These are phyloP conservation scores for Tauraco erythrolophus DNA, from an alignment of 2,113 vertebrate genomes.

Conservation along the genomic window DNA sequence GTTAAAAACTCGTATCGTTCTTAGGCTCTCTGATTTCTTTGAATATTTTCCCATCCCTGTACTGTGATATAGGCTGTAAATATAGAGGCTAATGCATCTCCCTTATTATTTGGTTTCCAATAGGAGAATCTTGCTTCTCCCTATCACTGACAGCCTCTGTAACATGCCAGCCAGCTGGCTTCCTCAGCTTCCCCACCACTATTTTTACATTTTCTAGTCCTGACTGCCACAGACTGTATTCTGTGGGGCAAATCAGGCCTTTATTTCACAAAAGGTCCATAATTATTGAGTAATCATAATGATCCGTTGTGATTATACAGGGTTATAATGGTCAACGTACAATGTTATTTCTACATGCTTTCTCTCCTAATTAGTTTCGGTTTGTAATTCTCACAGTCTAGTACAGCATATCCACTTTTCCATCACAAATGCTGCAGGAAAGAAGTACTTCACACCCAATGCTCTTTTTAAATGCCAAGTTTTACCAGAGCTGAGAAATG, in stretches of 20 bases:
- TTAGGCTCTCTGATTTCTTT: neutral
- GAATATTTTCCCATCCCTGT: neutral
- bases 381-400: neutral
- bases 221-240: neutral
- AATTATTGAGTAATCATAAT: no score
- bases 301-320: no score
- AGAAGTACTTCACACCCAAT: neutral
- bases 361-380: neutral
- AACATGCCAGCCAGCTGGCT: neutral
- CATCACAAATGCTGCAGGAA: neutral
- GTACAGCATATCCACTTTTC: rapidly evolving
- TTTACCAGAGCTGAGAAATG: neutral
- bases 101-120: neutral
- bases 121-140: neutral
- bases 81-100: neutral
- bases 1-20: neutral
- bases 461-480: neutral
- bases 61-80: neutral
- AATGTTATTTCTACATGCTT: neutral
- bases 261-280: neutral
- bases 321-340: no score
- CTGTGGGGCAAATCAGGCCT: neutral
- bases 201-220: neutral
- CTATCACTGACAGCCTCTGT: neutral
- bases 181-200: neutral